Percentiles rank a stretch among this genome's conserved stretches.
Conservation (phyloP, 2,113 vertebrate genomes). For the Myotis yumanensis region DNA sequence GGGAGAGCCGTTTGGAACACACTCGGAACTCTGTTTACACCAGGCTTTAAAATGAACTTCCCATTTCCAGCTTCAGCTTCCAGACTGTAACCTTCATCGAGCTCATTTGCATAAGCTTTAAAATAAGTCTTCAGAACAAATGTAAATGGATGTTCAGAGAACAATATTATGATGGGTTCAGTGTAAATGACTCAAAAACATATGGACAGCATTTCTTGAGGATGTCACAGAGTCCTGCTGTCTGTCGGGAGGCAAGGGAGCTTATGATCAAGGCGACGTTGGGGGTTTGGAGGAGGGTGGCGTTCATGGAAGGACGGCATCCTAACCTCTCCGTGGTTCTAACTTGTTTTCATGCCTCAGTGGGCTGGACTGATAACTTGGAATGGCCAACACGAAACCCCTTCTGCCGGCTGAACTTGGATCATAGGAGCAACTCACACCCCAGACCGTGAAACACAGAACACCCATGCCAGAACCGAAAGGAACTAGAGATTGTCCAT, state of each 20-base stretch:
- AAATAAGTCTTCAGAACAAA: conserved; percentile 82
- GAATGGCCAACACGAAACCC: neutral
- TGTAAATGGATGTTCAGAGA: conserved; percentile 80
- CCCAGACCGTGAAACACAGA: neutral
- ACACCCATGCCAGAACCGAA: neutral
- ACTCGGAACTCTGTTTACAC: conserved; percentile 71
- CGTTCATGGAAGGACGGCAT: neutral
- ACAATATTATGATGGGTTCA: conserved; percentile 81
- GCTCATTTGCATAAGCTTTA: conserved; percentile 80
- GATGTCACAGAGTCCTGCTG: conserved; percentile 52
- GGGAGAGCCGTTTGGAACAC: conserved; percentile 60
- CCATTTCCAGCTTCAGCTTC: conserved; percentile 70
- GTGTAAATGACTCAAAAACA: conserved; percentile 79
- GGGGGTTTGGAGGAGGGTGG: neutral
- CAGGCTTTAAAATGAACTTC: conserved; percentile 65
- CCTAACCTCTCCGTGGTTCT: neutral
- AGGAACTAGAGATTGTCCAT: neutral
- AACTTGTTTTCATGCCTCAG: neutral
- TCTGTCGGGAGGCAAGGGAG: conserved; percentile 54
- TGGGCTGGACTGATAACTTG: neutral
- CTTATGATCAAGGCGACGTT: neutral
- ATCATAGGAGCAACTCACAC: neutral
- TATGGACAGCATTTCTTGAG: conserved; percentile 70
- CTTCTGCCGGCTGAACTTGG: neutral
- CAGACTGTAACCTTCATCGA: conserved; percentile 79